These are phyloP conservation scores for Callorhinus ursinus DNA, from an alignment of 2,113 vertebrate species.

Conservation along the genomic window DNA sequence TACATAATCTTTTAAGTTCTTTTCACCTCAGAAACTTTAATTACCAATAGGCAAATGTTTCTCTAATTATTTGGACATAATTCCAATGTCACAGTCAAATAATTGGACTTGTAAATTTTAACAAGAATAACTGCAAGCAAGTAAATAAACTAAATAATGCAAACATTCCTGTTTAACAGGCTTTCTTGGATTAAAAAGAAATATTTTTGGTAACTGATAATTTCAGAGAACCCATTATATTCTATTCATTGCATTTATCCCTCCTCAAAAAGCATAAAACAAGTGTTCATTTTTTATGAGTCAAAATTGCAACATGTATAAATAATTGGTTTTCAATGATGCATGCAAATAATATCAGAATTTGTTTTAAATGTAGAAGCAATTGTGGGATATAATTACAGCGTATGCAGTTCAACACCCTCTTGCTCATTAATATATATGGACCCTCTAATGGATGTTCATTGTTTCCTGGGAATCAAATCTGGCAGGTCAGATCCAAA, in stretches of 20 bases:
- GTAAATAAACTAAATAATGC: constrained; percentile 76
- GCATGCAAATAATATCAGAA: constrained; percentile 73
- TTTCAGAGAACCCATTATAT: constrained; percentile 71
- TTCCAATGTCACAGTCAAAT: constrained; percentile 62
- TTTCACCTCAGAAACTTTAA: constrained; percentile 72
- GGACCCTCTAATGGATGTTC: constrained; percentile 60
- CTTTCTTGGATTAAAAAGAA: constrained; percentile 72
- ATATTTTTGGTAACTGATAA: constrained; percentile 82
- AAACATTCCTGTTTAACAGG: constrained; percentile 67
- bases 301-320: constrained; percentile 78
- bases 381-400: constrained; percentile 79
- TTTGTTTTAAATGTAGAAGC: constrained; percentile 76
- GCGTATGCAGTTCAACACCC: constrained; percentile 46
- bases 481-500: constrained; percentile 68
- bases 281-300: constrained; percentile 76
- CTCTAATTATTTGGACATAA: constrained; percentile 65
- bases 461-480: constrained; percentile 63
- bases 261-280: constrained; percentile 69
- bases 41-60: constrained; percentile 68
- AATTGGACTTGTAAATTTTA: constrained; percentile 70
- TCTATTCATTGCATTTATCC: constrained; percentile 70
- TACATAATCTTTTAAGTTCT: constrained; percentile 70
- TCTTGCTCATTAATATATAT: constrained; percentile 73
- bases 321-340: constrained; percentile 79
- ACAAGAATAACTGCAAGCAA: constrained; percentile 66